Conservation (phyloP, 2,113 vertebrate species). For the Anguilla japonica region DNA sequence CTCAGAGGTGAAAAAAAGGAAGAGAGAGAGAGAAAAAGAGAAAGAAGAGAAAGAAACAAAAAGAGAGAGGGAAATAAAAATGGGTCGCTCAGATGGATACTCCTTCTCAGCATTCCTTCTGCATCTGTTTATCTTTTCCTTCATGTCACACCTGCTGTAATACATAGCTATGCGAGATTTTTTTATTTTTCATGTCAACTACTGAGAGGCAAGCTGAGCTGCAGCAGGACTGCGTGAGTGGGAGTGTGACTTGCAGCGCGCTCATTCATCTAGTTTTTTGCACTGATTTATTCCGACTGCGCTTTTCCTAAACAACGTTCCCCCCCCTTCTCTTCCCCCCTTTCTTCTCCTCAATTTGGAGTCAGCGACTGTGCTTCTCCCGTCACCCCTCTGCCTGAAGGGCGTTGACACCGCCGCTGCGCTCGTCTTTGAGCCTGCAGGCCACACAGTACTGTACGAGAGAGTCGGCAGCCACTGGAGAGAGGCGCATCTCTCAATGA, state of each 20-base stretch:
- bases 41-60: not conserved
- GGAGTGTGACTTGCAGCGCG: not conserved
- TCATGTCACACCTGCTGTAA: not conserved
- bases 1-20: not conserved
- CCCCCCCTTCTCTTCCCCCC: too few species aligned
- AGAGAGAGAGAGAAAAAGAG: not conserved
- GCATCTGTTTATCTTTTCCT: not conserved
- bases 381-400: too few species aligned
- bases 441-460: too few species aligned
- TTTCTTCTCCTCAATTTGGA: too few species aligned
- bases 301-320: not conserved
- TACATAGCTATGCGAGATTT: not conserved
- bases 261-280: not conserved
- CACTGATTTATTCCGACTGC: not conserved
- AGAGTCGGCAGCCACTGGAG: too few species aligned
- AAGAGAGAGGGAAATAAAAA: not conserved
- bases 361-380: too few species aligned
- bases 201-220: not conserved
- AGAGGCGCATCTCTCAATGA: too few species aligned
- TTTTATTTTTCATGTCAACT: not conserved
- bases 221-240: not conserved
- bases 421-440: too few species aligned
- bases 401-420: too few species aligned
- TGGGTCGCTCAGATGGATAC: conserved; percentile 6
- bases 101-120: not conserved